A percentile compares a stretch with the other conserved stretches of the same genome.
These are phyloP conservation scores for Corythoichthys haematopterus DNA, from an alignment of 2,113 vertebrate genomes.

Conservation along the genomic window DNA sequence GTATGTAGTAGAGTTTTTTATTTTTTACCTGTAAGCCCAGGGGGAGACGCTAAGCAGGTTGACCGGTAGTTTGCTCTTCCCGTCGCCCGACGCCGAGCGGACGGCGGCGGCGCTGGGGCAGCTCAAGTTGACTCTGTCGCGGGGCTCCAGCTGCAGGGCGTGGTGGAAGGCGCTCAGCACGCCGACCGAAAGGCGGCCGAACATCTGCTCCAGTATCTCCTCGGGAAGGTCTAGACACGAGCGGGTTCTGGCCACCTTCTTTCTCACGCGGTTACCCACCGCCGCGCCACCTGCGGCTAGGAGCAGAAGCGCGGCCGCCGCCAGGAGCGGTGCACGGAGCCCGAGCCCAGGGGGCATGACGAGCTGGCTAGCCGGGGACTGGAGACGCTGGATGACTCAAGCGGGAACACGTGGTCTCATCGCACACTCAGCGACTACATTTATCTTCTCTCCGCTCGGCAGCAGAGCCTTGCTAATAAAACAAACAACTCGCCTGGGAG, in stretches of 20 bases:
- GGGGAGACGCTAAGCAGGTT: constrained; percentile 89
- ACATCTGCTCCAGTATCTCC: constrained; percentile 90
- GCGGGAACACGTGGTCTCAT: not conserved
- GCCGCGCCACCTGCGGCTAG: constrained; percentile 12
- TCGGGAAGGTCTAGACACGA: constrained; percentile 83
- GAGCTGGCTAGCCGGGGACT: not conserved
- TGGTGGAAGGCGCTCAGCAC: constrained; percentile 92
- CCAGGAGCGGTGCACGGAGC: constrained; percentile 21
- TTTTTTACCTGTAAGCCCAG: constrained; percentile 88
- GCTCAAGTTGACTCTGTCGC: constrained; percentile 76
- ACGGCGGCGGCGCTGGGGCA: constrained; percentile 72
- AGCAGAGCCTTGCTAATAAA: not conserved
- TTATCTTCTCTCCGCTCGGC: not conserved
- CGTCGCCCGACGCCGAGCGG: constrained; percentile 46
- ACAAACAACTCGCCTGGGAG: not conserved
- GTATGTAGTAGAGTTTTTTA: too few relatives aligned
- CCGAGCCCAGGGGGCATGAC: constrained; percentile 39
- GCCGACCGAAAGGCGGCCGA: constrained; percentile 85
- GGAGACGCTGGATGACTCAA: too few relatives aligned
- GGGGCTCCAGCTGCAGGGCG: constrained; percentile 84
- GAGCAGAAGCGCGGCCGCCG: constrained; percentile 29
- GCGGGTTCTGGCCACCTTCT: constrained; percentile 65
- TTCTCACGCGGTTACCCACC: constrained; percentile 60
- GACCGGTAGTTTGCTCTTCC: constrained; percentile 76
- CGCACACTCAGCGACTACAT: not conserved